Percentiles rank a stretch among this genome's conserved stretches.
Conservation (phyloP, 2,888 invertebrate genomes). For the Cephus pulcher region DNA sequence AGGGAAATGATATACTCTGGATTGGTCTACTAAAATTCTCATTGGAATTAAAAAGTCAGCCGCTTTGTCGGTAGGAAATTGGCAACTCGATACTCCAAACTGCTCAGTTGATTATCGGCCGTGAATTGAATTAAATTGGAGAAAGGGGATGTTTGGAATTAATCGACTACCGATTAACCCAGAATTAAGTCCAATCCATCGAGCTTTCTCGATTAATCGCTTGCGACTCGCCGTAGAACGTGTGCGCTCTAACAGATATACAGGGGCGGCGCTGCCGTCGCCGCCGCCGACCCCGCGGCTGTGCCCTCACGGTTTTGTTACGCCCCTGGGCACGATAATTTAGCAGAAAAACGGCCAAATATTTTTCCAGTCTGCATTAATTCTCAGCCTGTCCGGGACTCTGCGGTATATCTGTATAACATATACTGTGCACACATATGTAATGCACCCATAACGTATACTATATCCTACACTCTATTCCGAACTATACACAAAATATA, state of each 20-base stretch:
- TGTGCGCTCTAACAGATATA: neutral
- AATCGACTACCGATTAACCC: constrained; percentile 31
- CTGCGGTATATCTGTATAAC: neutral
- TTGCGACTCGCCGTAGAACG: neutral
- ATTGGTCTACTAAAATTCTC: neutral
- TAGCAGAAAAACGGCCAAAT: constrained; percentile 47
- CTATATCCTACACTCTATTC: neutral
- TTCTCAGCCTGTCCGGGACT: constrained; percentile 8
- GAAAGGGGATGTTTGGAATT: constrained; percentile 28
- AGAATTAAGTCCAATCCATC: constrained; percentile 32
- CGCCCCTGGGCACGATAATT: constrained; percentile 27
- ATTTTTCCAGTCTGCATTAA: constrained; percentile 47
- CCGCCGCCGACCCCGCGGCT: neutral
- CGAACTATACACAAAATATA: neutral
- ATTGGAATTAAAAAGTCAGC: neutral
- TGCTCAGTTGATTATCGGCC: constrained; percentile 39
- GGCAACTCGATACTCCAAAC: neutral
- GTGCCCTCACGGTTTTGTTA: constrained; percentile 26
- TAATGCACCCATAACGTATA: neutral
- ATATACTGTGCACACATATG: neutral
- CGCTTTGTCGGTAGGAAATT: neutral
- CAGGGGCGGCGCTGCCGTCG: no score
- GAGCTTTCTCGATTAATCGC: constrained; percentile 21
- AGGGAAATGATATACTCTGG: neutral
- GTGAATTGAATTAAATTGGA: constrained; percentile 44